Percentiles rank a stretch among this genome's conserved stretches.
These are phyloP conservation scores for Anguilla megastoma DNA, from an alignment of 2,797 vertebrate species.

Conservation along the genomic window DNA sequence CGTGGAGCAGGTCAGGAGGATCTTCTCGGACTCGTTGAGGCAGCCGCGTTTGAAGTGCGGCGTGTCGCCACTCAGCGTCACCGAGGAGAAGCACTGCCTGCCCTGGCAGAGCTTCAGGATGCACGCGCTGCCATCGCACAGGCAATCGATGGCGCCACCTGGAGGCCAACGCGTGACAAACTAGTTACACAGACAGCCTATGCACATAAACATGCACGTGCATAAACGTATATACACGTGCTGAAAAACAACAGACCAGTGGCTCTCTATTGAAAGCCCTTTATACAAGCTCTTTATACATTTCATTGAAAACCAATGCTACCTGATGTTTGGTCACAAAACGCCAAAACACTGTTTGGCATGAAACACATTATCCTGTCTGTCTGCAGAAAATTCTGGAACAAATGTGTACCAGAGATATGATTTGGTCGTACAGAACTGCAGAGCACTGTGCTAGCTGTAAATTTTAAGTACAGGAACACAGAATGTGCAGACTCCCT, in stretches of 20 bases:
- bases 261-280: not conserved
- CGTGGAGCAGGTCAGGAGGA: slow-evolving; percentile 67
- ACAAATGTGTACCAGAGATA: not conserved
- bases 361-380: not conserved
- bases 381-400: not conserved
- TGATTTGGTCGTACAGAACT: not conserved
- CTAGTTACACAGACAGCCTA: not conserved
- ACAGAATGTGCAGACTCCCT: not conserved
- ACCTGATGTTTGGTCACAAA: not conserved
- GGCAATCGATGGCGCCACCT: slow-evolving; percentile 72
- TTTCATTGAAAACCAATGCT: not conserved
- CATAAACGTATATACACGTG: too few relatives aligned
- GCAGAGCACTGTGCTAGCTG: not conserved
- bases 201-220: not conserved
- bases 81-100: slow-evolving; percentile 74
- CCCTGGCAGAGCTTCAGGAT: slow-evolving; percentile 66
- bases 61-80: slow-evolving; percentile 57
- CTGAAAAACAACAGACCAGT: not conserved
- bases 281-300: not conserved
- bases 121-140: slow-evolving; percentile 70
- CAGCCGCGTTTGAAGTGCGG: slow-evolving; percentile 70
- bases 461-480: not conserved
- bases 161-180: slow-evolving; percentile 23
- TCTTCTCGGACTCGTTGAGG: slow-evolving; percentile 62
- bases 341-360: not conserved